Conservation (phyloP, 35 echinoderm and acorn worm species). For the Hemicentrotus pulcherrimus region DNA sequence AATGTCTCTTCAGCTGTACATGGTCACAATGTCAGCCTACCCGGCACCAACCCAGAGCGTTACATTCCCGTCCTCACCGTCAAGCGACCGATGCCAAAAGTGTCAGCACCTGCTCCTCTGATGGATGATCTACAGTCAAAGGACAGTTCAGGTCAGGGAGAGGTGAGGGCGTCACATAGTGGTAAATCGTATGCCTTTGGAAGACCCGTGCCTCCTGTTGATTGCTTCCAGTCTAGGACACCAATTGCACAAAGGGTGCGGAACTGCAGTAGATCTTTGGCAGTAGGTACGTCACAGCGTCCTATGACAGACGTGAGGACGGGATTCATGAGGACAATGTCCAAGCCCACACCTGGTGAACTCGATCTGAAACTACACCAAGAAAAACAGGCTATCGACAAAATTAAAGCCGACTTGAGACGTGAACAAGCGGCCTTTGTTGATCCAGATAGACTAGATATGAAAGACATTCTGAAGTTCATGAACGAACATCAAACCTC, state of each 20-base stretch:
- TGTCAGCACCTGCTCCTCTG: not conserved
- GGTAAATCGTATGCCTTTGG: not conserved
- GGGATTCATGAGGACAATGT: slow-evolving; percentile 61
- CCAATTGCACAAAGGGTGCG: slow-evolving; percentile 26
- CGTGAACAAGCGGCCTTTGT: not conserved
- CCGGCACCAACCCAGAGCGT: not conserved
- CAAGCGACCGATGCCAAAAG: slow-evolving; percentile 6
- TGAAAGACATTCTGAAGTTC: slow-evolving; percentile 50
- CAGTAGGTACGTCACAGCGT: not conserved
- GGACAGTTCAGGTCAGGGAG: not conserved
- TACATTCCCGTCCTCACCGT: slow-evolving; percentile 50
- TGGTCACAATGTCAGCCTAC: not conserved
- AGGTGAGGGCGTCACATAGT: not conserved
- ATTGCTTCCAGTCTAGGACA: slow-evolving; percentile 40
- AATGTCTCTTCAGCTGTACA: not conserved
- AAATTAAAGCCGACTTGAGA: not conserved
- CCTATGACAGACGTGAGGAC: slow-evolving; percentile 50
- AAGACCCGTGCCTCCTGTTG: slow-evolving; percentile 11
- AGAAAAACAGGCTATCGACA: slow-evolving; percentile 46
- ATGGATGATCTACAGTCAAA: not conserved
- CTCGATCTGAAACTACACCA: slow-evolving; percentile 60
- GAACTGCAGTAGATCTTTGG: slow-evolving; percentile 22
- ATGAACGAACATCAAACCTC: slow-evolving; percentile 1
- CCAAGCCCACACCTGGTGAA: slow-evolving; percentile 53
- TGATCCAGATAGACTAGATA: slow-evolving; percentile 56